These are phyloP conservation scores for Probaryconus sp. DNA, from an alignment of 1,140 invertebrate genomes.

Conservation along the genomic window DNA sequence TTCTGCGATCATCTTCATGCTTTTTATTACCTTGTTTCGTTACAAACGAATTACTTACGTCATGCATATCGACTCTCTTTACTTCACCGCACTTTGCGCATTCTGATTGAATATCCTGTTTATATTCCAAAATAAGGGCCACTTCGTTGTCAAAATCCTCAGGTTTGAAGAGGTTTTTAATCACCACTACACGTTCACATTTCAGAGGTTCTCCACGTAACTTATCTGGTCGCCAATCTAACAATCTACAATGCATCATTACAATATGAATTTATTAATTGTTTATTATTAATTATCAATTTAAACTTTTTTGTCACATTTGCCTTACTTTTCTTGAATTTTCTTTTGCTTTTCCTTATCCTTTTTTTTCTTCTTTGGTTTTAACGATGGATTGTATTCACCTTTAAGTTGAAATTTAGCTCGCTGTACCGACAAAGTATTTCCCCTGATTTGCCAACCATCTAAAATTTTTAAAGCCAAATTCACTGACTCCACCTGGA, in stretches of 20 bases:
- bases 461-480: constrained; percentile 95
- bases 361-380: constrained; percentile 95
- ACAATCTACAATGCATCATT: constrained; percentile 81
- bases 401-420: constrained; percentile 98
- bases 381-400: constrained; percentile 94
- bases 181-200: constrained; percentile 93
- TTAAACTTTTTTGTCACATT: neutral
- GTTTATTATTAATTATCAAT: neutral
- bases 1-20: too few relatives aligned
- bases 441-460: constrained; percentile 88
- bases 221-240: constrained; percentile 98
- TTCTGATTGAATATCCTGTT: constrained; percentile 93
- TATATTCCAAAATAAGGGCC: constrained; percentile 91
- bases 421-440: constrained; percentile 91
- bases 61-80: constrained; percentile 94
- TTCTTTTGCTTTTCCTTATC: constrained; percentile 94
- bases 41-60: constrained; percentile 83
- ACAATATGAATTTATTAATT: constrained; percentile 5
- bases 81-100: constrained; percentile 95
- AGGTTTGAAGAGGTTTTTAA: constrained; percentile 96
- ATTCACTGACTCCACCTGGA: constrained; percentile 94
- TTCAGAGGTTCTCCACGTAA: constrained; percentile 89
- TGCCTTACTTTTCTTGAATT: constrained; percentile 90
- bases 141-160: constrained; percentile 94
- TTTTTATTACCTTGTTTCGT: neutral